These are phyloP conservation scores for Meiosimyza decipiens DNA, from an alignment of 2,888 invertebrate species.

Conservation along the genomic window DNA sequence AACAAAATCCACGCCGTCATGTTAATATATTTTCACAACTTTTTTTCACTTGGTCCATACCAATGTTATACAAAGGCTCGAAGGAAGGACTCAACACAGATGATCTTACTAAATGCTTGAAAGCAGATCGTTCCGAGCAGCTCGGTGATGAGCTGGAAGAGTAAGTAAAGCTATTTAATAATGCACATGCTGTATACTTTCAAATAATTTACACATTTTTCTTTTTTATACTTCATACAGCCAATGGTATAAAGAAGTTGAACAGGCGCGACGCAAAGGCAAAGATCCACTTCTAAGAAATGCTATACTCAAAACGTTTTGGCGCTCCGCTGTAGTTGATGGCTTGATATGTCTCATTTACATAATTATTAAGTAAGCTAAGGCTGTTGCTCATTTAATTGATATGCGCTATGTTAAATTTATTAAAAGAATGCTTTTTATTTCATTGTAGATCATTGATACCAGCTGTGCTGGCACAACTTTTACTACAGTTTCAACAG, in stretches of 20 bases:
- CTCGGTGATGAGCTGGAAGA: constrained; percentile 64
- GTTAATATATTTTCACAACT: constrained; percentile 64
- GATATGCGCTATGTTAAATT: neutral
- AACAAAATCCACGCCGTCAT: constrained; percentile 61
- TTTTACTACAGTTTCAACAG: constrained; percentile 63
- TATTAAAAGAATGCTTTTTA: constrained; percentile 13
- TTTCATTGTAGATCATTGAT: constrained; percentile 59
- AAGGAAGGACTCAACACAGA: constrained; percentile 69
- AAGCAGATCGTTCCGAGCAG: constrained; percentile 69
- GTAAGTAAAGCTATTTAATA: constrained; percentile 49
- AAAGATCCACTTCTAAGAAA: constrained; percentile 74
- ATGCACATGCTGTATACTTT: neutral
- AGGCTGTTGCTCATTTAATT: neutral
- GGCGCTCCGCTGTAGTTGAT: constrained; percentile 76
- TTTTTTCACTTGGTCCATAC: constrained; percentile 64
- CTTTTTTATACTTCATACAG: constrained; percentile 63
- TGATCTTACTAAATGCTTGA: constrained; percentile 76
- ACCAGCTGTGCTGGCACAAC: constrained; percentile 64
- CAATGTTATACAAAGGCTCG: constrained; percentile 61
- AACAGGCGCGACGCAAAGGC: constrained; percentile 69
- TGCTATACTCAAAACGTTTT: constrained; percentile 76
- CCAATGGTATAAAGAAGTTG: constrained; percentile 76
- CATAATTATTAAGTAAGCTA: constrained; percentile 62
- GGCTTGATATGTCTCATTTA: constrained; percentile 71
- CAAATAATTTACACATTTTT: neutral